phyloP scores from a whole-genome alignment of 2,888 invertebrate species.

The Apodemia hepburni region DNA sequence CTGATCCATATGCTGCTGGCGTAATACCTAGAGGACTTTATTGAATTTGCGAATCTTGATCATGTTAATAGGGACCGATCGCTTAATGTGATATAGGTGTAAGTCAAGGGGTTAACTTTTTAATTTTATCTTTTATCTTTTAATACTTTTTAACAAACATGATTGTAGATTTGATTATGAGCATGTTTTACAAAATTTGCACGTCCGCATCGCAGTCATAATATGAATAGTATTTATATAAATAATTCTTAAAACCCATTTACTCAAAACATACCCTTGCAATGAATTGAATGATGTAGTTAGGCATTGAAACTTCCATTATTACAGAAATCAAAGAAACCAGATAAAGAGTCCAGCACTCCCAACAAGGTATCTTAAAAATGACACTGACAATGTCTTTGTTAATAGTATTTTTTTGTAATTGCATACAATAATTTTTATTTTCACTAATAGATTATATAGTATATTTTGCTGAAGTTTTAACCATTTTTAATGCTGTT shows the following conservation, averaged over 20 bases:
- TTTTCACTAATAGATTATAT: neutral
- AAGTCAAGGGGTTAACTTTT: too few relatives aligned
- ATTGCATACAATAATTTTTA: neutral
- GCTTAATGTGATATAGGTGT: too few relatives aligned
- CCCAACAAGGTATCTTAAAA: constrained; percentile 84
- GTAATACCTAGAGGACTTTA: too few relatives aligned
- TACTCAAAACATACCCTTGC: neutral
- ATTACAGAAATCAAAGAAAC: constrained; percentile 90
- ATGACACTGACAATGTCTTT: constrained; percentile 33
- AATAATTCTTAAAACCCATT: neutral
- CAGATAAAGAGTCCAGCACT: constrained; percentile 85
- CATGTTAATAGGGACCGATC: too few relatives aligned
- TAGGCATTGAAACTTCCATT: constrained; percentile 26
- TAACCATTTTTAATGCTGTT: constrained; percentile 7
- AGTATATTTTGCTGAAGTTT: constrained; percentile 15
- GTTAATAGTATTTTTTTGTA: neutral
- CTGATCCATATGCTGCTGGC: too few relatives aligned
- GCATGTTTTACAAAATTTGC: constrained; percentile 6
- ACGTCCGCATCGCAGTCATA: neutral
- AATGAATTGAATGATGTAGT: neutral
- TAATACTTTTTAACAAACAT: neutral
- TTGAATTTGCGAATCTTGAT: too few relatives aligned
- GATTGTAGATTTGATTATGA: neutral
- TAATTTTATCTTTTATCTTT: neutral
- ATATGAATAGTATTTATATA: neutral